Evolutionary conservation across 1,140 invertebrate species (phyloP).

Genomic region (Frieseomelitta varia): DNA sequence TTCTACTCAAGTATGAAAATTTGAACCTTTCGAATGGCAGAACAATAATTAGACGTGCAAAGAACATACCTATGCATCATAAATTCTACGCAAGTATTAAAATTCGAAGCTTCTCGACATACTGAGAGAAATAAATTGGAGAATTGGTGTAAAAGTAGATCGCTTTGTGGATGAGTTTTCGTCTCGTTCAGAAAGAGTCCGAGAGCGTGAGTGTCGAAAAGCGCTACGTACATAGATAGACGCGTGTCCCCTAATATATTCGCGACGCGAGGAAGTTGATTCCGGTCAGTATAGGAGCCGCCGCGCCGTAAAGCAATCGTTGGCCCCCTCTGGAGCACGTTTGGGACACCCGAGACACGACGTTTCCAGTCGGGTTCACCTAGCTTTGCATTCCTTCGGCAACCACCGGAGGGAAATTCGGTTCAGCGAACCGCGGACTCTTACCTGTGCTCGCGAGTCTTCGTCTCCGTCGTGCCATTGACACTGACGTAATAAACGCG

Average conservation of each 20-base stretch:
- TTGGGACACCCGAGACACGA: conserved; percentile 53
- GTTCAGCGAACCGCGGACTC: conserved; percentile 67
- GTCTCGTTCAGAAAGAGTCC: no score
- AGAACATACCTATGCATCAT: no score
- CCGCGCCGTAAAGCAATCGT: conserved; percentile 54
- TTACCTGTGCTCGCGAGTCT: conserved; percentile 15
- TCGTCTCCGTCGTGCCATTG: conserved; percentile 61
- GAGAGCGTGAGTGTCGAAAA: conserved; percentile 3
- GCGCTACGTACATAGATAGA: background rate
- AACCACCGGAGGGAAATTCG: conserved; percentile 52
- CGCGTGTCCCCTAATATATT: conserved; percentile 51
- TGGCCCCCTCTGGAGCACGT: conserved; percentile 13
- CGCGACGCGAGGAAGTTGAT: conserved; percentile 51
- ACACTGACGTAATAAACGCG: conserved; percentile 71
- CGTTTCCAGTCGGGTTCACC: conserved; percentile 57
- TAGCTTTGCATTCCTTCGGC: conserved; percentile 43
- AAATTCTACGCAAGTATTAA: no score
- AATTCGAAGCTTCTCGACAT: no score
- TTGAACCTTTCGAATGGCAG: no score
- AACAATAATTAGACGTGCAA: no score
- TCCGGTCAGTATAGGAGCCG: background rate
- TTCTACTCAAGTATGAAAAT: no score
- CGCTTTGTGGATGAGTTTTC: no score
- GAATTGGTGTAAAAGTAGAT: no score
- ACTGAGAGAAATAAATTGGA: no score